Evolutionary conservation across 2,797 vertebrate genomes (phyloP).

Genomic region (Sebastes matsubarae): DNA sequence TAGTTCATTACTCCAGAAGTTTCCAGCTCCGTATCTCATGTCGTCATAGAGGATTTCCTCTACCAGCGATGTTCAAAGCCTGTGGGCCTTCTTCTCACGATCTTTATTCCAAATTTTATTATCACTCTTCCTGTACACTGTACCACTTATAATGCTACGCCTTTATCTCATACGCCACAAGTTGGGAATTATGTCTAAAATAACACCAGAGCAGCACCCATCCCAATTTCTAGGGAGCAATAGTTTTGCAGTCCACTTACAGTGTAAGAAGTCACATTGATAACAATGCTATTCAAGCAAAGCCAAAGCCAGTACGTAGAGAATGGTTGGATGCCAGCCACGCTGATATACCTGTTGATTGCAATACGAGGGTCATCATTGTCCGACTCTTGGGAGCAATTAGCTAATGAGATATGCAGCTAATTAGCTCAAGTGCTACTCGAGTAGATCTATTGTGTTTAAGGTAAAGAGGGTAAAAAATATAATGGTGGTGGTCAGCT

Average conservation of each 20-base stretch:
- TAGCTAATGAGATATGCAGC: slow-evolving; percentile 53
- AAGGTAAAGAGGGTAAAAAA: slow-evolving; percentile 17
- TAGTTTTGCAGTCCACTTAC: slow-evolving; percentile 5
- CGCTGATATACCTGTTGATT: slow-evolving; percentile 42
- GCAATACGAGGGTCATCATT: slow-evolving; percentile 41
- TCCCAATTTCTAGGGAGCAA: neutral
- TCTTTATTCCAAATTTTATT: neutral
- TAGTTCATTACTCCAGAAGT: slow-evolving; percentile 43
- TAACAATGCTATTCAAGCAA: slow-evolving; percentile 26
- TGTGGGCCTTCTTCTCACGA: slow-evolving; percentile 3
- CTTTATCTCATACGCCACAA: neutral
- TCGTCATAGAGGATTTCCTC: slow-evolving; percentile 28
- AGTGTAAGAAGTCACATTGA: slow-evolving; percentile 28
- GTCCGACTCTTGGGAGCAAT: slow-evolving; percentile 44
- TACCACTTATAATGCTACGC: neutral
- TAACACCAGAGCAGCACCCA: neutral
- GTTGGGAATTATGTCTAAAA: neutral
- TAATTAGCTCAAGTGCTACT: slow-evolving; percentile 62
- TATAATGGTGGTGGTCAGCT: slow-evolving; percentile 15
- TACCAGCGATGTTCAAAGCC: slow-evolving; percentile 4
- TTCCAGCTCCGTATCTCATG: slow-evolving; percentile 12
- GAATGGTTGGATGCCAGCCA: slow-evolving; percentile 5
- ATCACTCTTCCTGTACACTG: neutral
- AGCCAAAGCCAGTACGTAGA: slow-evolving; percentile 1
- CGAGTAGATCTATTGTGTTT: slow-evolving; percentile 42